These are phyloP conservation scores for Caenorhabditis doughertyi DNA, from an alignment of 2,888 invertebrate species.

Conservation along the genomic window DNA sequence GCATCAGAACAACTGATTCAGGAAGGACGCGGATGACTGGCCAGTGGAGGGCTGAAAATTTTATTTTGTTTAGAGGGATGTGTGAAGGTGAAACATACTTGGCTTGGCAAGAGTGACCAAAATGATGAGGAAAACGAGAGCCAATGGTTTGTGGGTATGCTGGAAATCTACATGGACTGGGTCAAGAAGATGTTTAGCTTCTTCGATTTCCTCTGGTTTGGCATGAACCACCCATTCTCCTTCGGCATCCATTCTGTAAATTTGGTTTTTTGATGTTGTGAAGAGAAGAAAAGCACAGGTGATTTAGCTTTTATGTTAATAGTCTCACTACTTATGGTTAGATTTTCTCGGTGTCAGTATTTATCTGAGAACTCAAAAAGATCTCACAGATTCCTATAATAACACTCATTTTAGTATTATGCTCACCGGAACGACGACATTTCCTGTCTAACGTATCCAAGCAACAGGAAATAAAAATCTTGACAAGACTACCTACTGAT, in stretches of 20 bases:
- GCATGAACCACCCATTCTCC: constrained; percentile 54
- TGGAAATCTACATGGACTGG: constrained; percentile 51
- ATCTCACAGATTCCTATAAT: neutral
- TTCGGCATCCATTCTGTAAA: constrained; percentile 53
- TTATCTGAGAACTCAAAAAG: neutral
- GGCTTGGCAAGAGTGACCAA: constrained; percentile 61
- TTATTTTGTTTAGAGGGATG: neutral
- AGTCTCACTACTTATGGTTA: neutral
- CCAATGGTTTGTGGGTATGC: constrained; percentile 56
- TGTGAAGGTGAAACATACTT: constrained; percentile 36
- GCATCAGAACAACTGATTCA: constrained; percentile 72
- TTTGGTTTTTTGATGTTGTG: neutral
- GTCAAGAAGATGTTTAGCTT: constrained; percentile 59
- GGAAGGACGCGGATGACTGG: constrained; percentile 57
- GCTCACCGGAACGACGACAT: neutral
- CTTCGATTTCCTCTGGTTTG: constrained; percentile 35
- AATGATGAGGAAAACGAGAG: constrained; percentile 42
- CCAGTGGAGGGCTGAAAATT: constrained; percentile 55
- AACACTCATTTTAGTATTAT: neutral
- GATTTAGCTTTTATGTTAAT: neutral
- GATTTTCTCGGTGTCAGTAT: neutral
- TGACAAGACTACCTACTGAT: constrained; percentile 13
- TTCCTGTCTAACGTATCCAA: constrained; percentile 2
- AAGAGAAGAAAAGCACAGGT: neutral
- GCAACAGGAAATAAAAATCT: constrained; percentile 21